Evolutionary conservation across 1,140 invertebrate genomes (phyloP), one percentile per base, ranked within the genome.

Genomic region (Drosophila kepulauana): DNA sequence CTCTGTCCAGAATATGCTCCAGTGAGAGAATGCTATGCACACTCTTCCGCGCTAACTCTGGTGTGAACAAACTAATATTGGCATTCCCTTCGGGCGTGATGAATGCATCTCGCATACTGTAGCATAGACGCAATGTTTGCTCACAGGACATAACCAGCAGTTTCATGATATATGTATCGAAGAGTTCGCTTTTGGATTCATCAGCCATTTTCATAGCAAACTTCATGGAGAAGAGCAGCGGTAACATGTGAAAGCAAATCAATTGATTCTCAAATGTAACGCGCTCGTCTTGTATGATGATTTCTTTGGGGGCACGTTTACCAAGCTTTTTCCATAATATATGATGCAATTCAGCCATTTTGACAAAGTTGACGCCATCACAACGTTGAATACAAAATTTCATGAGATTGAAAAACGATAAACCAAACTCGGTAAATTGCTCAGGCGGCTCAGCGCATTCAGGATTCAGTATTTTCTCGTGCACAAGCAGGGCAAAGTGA

Each of bases 91-190:
- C 89, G 0, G 79, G 63, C 1, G 79, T 68, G 2, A 82, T 79
- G 10, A 92, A 79, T 0, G 76, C 45, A 59, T 92, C 92, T 59
- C 95, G 92, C 61, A 95, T 92, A 5, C 93, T 91, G 68, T 96
- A 96, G 30, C 93, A 94, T 3, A 95, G 82, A 58, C 95, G 93
- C 2, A 95, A 93, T 1, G 95, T 95, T 28, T 94, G 93, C 74
- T 95, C 94, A 56, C 94, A 95, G 4, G 94, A 94, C 15, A 94
- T 93, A 20, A 94, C 94, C 45, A 96, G 93, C 5, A 96, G 77
- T 82, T 95, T 96, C 15, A 94, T 93, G 38, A 95, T 86, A 75
- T 94, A 96, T 52, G 94, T 93, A 54, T 96, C 94, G 3, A 95
- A 93, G 7, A 94, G 81, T 68, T 95, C 93, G 4, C 79, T 77